These are phyloP conservation scores for Glaucopsyche alexis DNA, from an alignment of 2,888 invertebrate genomes.

Conservation along the genomic window DNA sequence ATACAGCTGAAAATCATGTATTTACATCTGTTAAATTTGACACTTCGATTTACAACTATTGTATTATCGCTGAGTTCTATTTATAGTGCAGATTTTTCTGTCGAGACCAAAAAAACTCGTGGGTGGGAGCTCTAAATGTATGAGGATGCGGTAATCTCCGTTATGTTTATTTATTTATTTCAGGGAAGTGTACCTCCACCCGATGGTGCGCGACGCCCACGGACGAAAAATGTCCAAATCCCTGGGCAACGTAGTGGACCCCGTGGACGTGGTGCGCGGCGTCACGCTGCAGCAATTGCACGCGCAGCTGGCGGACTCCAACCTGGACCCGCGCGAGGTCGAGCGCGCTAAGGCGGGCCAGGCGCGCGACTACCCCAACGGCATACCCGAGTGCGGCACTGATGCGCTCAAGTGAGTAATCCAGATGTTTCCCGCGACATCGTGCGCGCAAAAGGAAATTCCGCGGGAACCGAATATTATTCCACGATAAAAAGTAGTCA, in stretches of 20 bases:
- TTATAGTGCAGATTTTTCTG: no score
- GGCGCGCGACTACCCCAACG: conserved; percentile 89
- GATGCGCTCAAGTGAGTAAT: conserved; percentile 92
- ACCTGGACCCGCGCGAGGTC: conserved; percentile 92
- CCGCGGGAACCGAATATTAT: no score
- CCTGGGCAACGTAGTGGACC: conserved; percentile 98
- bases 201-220: conserved; percentile 98
- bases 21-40: no score
- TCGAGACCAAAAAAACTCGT: no score
- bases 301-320: conserved; percentile 85
- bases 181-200: conserved; percentile 95
- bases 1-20: no score
- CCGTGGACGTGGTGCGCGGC: conserved; percentile 96
- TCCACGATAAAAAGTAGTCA: no score
- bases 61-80: no score
- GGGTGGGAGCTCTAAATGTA: no score
- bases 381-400: conserved; percentile 98
- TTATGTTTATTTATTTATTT: conserved; percentile 33
- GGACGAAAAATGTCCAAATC: conserved; percentile 99
- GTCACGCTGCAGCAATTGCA: conserved; percentile 90
- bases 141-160: no score
- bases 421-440: no score
- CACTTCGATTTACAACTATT: no score
- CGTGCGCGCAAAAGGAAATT: no score
- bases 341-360: conserved; percentile 87